Conservation (phyloP, 2,113 vertebrate genomes). For the Pica pica region DNA sequence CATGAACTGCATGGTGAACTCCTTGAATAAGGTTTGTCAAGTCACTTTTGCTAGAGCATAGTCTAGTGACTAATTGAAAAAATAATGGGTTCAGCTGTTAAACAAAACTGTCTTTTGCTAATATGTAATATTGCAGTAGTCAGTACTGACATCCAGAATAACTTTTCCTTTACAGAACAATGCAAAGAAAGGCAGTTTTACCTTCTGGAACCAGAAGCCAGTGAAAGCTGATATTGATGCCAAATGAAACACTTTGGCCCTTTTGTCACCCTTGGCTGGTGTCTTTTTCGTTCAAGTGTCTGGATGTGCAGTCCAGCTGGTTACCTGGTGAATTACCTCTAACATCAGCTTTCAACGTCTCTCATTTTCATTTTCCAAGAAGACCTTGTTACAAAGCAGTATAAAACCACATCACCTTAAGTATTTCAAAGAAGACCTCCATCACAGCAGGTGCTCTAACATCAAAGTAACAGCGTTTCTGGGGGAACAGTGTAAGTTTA, state of each 20-base stretch:
- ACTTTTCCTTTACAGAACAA: background rate
- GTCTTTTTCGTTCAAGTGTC: background rate
- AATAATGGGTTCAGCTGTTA: background rate
- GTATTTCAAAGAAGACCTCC: slow-evolving; percentile 17
- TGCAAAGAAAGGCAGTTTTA: background rate
- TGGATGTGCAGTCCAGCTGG: background rate
- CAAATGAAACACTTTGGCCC: background rate
- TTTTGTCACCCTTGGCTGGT: background rate
- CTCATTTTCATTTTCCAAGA: background rate
- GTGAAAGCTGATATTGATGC: background rate
- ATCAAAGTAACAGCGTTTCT: background rate
- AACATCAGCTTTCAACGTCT: background rate
- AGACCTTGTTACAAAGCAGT: background rate
- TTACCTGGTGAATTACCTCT: background rate
- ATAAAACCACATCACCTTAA: background rate
- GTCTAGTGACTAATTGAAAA: background rate
- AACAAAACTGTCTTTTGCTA: background rate
- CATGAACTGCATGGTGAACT: background rate
- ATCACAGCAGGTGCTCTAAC: background rate
- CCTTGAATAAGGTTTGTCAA: background rate
- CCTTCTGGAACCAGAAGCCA: background rate
- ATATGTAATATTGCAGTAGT: rapidly evolving
- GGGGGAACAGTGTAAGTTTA: background rate
- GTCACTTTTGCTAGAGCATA: background rate
- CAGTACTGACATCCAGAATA: background rate